Percentiles rank a stretch among this genome's conserved stretches.
Conservation (phyloP, 2,888 invertebrate genomes). For the Clostera curtula region DNA sequence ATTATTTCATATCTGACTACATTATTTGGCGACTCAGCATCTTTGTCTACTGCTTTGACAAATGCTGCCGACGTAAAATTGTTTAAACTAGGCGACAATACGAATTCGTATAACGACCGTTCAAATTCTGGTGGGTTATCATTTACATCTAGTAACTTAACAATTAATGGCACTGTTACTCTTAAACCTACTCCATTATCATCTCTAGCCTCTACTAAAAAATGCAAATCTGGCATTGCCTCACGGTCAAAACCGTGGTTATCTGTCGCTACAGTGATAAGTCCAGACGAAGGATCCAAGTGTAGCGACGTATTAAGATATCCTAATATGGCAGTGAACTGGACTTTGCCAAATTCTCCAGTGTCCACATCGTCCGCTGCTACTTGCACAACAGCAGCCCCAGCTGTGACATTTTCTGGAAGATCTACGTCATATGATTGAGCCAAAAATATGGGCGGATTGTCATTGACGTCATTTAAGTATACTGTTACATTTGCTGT, state of each 20-base stretch:
- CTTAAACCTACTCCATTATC: slow-evolving; percentile 87
- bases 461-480: slow-evolving; percentile 91
- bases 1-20: slow-evolving; percentile 88
- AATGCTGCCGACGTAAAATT: slow-evolving; percentile 86
- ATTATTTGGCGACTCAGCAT: slow-evolving; percentile 90
- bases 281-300: slow-evolving; percentile 85
- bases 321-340: slow-evolving; percentile 86
- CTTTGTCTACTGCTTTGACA: slow-evolving; percentile 88
- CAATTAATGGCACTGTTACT: slow-evolving; percentile 81
- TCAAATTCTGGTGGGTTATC: slow-evolving; percentile 92
- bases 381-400: slow-evolving; percentile 82
- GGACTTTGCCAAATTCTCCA: slow-evolving; percentile 83
- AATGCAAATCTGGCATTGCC: slow-evolving; percentile 81
- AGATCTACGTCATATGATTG: slow-evolving; percentile 83
- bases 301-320: slow-evolving; percentile 85
- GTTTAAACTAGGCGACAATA: slow-evolving; percentile 81
- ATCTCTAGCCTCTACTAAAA: slow-evolving; percentile 91
- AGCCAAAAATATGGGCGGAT: slow-evolving; percentile 86
- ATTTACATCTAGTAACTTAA: slow-evolving; percentile 86
- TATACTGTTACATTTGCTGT: slow-evolving; percentile 86
- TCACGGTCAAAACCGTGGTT: slow-evolving; percentile 89
- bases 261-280: slow-evolving; percentile 85
- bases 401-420: slow-evolving; percentile 86
- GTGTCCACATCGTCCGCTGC: slow-evolving; percentile 89
- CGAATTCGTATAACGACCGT: slow-evolving; percentile 85